Evolutionary conservation across 2,888 invertebrate species (phyloP), one percentile per base, ranked within the genome.

Genomic region (Ophion ellenae): DNA sequence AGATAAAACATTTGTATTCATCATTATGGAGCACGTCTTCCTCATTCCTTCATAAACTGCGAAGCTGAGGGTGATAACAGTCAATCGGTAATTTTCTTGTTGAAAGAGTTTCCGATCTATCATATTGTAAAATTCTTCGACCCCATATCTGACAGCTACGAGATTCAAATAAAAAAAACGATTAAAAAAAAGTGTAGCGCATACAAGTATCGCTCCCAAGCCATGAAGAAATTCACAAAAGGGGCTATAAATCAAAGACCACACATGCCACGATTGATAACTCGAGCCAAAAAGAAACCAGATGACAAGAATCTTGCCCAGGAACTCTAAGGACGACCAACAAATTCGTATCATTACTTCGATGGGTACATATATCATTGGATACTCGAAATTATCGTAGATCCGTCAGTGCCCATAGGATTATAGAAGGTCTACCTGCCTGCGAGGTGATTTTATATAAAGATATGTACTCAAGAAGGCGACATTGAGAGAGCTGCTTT

Each of bases 331-430:
- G 70, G 73, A 61, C 71, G 66, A 71, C 78, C 78, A 84, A 70
- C 47, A 61, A 84, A 84, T 69, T 75, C 40, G 63, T 67, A 59
- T 66, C 28, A 86, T 84, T 67, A 80, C 73, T 86, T 57, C 45
- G 79, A 63, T 64, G 80, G 69, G 61, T 64, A 66, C 28, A 45
- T 4, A 32, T 78, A 61, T 78, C 45, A 28, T 36, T 57, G 61
- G 45, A 66, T 66, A 32, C 76, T 76, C 73, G 77, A 81, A 66
- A 80, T 75, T 28, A 47, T 47, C 47, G n/a, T 69, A 61, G 66
- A 84, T 64, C 74, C 40, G 80, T 84, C 77, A 71, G 24, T 71
- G 66, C 69, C 79, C 64, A 61, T 53, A 76, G 76, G 61, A 80
- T 79, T 47, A n/a, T 67, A 53, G 76, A 73, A 24, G 76, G 59